These are phyloP conservation scores for Drosophila malerkotliana DNA, from an alignment of 1,140 invertebrate genomes.

Conservation along the genomic window DNA sequence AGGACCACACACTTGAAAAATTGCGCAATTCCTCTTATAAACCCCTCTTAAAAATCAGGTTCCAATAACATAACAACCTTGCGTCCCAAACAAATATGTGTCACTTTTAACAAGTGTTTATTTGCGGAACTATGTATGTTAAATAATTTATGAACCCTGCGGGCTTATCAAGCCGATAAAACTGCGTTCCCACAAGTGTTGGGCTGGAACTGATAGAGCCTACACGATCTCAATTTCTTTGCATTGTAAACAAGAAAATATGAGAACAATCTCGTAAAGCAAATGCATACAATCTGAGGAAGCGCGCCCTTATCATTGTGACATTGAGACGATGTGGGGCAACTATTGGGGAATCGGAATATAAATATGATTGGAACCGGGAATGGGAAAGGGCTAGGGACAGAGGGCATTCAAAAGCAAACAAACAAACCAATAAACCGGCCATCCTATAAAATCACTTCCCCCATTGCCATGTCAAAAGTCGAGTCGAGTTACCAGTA, in stretches of 20 bases:
- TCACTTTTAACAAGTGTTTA: constrained; percentile 70
- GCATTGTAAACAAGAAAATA: constrained; percentile 58
- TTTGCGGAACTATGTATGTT: constrained; percentile 30
- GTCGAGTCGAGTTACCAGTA: constrained; percentile 40
- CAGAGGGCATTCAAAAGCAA: constrained; percentile 43
- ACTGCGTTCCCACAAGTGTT: constrained; percentile 68
- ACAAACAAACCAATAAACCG: constrained; percentile 41
- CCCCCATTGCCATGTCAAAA: constrained; percentile 70
- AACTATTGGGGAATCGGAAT: not conserved
- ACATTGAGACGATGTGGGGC: constrained; percentile 47
- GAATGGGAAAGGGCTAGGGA: constrained; percentile 25
- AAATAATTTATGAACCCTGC: constrained; percentile 62
- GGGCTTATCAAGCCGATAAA: constrained; percentile 50
- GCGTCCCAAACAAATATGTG: constrained; percentile 38
- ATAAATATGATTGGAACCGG: constrained; percentile 15
- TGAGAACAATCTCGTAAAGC: constrained; percentile 52
- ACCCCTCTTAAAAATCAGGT: not conserved
- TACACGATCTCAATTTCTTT: constrained; percentile 60
- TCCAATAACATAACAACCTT: not conserved
- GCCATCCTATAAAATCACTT: constrained; percentile 70
- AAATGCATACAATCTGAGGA: constrained; percentile 22
- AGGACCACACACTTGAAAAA: constrained; percentile 14
- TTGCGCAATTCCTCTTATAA: not conserved
- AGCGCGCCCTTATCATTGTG: constrained; percentile 65
- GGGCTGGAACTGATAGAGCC: constrained; percentile 54